Conservation (phyloP, 2,888 invertebrate species). For the Palloptera scutellata region DNA sequence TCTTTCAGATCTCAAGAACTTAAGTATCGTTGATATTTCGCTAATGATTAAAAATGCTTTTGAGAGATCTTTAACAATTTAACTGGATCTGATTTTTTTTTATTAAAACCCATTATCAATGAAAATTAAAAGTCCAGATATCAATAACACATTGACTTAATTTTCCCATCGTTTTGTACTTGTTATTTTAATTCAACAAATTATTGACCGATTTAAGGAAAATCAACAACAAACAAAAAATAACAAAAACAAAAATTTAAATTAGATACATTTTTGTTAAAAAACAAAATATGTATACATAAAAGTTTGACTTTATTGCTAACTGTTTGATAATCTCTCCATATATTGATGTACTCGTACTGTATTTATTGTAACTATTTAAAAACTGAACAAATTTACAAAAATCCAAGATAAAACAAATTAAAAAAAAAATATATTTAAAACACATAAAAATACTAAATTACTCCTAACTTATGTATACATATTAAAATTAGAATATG, state of each 20-base stretch:
- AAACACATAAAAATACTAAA: too few species aligned
- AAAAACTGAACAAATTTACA: neutral
- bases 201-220: conserved; percentile 15
- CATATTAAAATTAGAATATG: neutral
- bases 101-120: too few species aligned
- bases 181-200: conserved; percentile 1
- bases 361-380: neutral
- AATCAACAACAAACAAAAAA: conserved; percentile 1
- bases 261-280: conserved; percentile 20
- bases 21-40: too few species aligned
- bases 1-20: too few species aligned
- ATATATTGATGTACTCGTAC: conserved; percentile 4
- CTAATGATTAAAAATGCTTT: too few species aligned
- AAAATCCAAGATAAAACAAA: neutral
- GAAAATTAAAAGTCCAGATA: too few species aligned
- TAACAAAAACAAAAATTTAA: conserved; percentile 10
- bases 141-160: neutral
- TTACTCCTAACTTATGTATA: too few species aligned
- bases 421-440: too few species aligned
- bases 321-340: neutral
- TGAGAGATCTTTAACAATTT: too few species aligned
- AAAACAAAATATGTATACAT: conserved; percentile 27
- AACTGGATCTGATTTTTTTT: too few species aligned
- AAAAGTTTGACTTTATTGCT: conserved; percentile 24
- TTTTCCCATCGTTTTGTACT: too few species aligned